Conservation (phyloP, 2,113 vertebrate genomes). For the Arizona elegans region DNA sequence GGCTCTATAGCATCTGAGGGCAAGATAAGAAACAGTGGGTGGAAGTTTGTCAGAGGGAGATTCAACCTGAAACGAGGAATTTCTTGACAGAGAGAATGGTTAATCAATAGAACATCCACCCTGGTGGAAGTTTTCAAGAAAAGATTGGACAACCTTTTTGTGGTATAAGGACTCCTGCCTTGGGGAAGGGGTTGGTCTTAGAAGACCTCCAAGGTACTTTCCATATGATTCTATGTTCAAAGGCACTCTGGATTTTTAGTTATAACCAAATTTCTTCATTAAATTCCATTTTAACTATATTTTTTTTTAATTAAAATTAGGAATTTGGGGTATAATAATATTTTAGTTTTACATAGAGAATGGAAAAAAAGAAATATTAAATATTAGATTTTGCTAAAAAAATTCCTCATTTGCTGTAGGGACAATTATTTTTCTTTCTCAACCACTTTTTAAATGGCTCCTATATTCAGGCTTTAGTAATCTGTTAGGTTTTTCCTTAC, state of each 20-base stretch:
- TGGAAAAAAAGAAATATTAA: not conserved
- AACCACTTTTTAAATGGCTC: not conserved
- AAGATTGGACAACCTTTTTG: too few relatives aligned
- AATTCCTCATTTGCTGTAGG: not conserved
- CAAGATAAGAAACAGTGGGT: too few relatives aligned
- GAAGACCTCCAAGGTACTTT: too few relatives aligned
- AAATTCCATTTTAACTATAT: not conserved
- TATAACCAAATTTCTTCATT: not conserved
- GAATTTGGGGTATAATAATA: not conserved
- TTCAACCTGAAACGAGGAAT: too few relatives aligned
- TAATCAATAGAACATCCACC: too few relatives aligned
- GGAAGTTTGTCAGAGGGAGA: too few relatives aligned
- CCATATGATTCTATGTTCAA: not conserved
- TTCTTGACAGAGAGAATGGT: too few relatives aligned
- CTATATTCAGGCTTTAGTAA: not conserved
- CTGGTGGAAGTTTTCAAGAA: too few relatives aligned
- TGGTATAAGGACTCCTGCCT: too few relatives aligned
- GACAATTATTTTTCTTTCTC: not conserved
- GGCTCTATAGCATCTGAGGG: too few relatives aligned
- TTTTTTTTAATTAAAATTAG: not conserved
- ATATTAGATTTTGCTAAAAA: not conserved
- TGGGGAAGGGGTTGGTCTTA: too few relatives aligned
- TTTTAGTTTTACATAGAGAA: not conserved
- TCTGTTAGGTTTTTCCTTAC: not conserved
- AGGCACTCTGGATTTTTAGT: not conserved